Conservation (phyloP, 1,140 invertebrate genomes). For the Drosophila micromelanica region DNA sequence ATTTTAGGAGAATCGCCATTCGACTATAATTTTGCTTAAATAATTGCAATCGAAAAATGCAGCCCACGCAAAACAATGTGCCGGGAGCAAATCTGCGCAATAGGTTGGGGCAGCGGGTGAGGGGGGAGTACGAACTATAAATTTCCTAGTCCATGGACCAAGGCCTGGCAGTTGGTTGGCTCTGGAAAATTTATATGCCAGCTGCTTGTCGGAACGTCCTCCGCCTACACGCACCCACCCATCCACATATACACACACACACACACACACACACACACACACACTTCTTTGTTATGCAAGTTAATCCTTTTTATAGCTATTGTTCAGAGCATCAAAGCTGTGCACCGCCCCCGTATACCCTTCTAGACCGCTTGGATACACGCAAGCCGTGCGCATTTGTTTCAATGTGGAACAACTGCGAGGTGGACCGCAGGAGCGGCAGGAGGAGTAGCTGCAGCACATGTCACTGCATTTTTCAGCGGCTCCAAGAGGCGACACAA, state of each 20-base stretch:
- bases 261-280: constrained; percentile 12
- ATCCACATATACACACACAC: constrained; percentile 17
- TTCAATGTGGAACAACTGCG: constrained; percentile 45
- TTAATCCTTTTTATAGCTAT: constrained; percentile 81
- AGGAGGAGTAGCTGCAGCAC: constrained; percentile 64
- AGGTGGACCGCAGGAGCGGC: not conserved
- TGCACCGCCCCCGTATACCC: constrained; percentile 35
- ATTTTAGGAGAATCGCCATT: constrained; percentile 23
- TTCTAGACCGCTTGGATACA: constrained; percentile 16
- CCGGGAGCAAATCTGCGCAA: constrained; percentile 19
- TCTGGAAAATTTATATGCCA: constrained; percentile 50
- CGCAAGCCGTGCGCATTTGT: constrained; percentile 63
- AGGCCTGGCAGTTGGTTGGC: constrained; percentile 52
- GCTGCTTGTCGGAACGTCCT: constrained; percentile 36
- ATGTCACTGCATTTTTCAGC: constrained; percentile 82
- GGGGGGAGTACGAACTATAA: constrained; percentile 36
- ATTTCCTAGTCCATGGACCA: constrained; percentile 44
- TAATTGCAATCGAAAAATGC: constrained; percentile 40
- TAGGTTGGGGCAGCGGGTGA: not conserved
- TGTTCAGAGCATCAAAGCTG: constrained; percentile 78
- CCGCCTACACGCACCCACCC: constrained; percentile 28
- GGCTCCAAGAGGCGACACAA: constrained; percentile 67
- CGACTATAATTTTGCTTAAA: constrained; percentile 40
- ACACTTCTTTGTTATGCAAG: constrained; percentile 73
- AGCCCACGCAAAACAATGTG: constrained; percentile 25